Base-by-base conservation (phyloP, 2,113 vertebrate genomes). In the Leucopsar rothschildi region DNA sequence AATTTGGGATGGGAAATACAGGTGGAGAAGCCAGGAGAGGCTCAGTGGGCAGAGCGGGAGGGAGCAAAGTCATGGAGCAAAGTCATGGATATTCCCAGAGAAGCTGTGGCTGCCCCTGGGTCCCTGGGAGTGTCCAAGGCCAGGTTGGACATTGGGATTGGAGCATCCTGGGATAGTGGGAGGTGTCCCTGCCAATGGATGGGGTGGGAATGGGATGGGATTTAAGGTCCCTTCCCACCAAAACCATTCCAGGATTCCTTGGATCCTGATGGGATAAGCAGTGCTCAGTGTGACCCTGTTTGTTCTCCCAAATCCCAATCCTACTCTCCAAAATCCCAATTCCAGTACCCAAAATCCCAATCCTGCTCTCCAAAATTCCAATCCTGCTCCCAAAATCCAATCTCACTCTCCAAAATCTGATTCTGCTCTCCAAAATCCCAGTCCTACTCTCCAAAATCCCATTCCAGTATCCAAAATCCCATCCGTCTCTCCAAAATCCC, bases 1-100 rank as follows among this genome's bases (percentile, higher is more conserved):
- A 57, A 47, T 6, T 9, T 23, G 28, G 35, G 45, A 2, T 66
- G 69, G 18, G 21, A 72, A 69, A 17, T 0, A 14, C 7, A 40
- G 50, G 4, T 1, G 37, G 25, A 1, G 2, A 0, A 0, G 2
- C 6, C 29, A 4, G 59, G 53, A 76, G 75, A 39, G 53, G 49
- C 40, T 60, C 53, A 2, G n/a, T 9, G 13, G 68, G 3, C 3
- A 33, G 31, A 47, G 31, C 2, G 8, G 5, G 39, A 6, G 37
- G 24, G 69, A 6, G 28, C 3, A 27, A 42, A 42, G 8, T 5
- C 42, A 5, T 9, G 45, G 71, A 56, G 31, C 4, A 44, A 47
- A 29, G 47, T 4, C 28, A 21, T 0, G 2, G 49, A 28, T 10
- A 16, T 49, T 73, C 42, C 69, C 24, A 8, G 47, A 40, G 5